Conservation (phyloP, 2,888 invertebrate species). For the Drosophila sordidapex region DNA sequence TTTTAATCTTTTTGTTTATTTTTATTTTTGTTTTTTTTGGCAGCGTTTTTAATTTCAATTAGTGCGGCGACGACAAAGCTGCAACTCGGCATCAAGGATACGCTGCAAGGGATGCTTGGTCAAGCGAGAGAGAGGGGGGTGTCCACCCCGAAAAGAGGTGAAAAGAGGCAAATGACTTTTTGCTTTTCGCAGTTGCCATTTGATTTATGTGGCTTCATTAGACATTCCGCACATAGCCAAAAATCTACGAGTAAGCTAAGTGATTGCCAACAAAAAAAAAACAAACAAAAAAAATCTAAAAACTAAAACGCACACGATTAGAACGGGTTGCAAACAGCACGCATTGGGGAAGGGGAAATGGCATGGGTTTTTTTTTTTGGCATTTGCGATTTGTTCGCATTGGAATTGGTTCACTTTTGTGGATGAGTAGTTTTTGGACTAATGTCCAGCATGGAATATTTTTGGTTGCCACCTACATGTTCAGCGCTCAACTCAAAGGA, state of each 20-base stretch:
- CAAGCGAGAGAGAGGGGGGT: slow-evolving; percentile 12
- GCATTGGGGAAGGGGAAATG: slow-evolving; percentile 4
- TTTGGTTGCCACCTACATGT: slow-evolving; percentile 62
- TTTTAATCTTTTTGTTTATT: not conserved
- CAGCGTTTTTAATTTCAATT: slow-evolving; percentile 77
- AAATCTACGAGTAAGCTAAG: slow-evolving; percentile 52
- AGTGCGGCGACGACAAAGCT: slow-evolving; percentile 56
- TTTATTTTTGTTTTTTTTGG: slow-evolving; percentile 37
- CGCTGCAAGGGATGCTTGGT: slow-evolving; percentile 6
- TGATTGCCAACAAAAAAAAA: slow-evolving; percentile 61
- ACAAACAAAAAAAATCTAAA: slow-evolving; percentile 36
- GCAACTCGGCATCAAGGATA: slow-evolving; percentile 3
- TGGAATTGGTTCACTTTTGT: slow-evolving; percentile 18
- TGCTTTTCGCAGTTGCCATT: slow-evolving; percentile 59
- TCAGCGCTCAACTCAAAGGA: slow-evolving; percentile 44
- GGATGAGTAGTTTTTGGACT: slow-evolving; percentile 51
- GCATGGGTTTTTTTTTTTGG: not conserved
- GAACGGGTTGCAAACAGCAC: slow-evolving; percentile 26
- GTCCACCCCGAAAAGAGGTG: not conserved
- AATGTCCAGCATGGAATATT: slow-evolving; percentile 76
- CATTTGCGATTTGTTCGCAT: not conserved
- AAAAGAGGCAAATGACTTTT: slow-evolving; percentile 30
- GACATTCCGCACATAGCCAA: slow-evolving; percentile 74
- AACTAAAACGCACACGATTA: slow-evolving; percentile 44
- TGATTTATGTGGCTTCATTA: slow-evolving; percentile 84